Evolutionary conservation across 2,797 vertebrate genomes (phyloP), one percentile per base, ranked within the genome.

Genomic region (Phataginus tetradactyla): DNA sequence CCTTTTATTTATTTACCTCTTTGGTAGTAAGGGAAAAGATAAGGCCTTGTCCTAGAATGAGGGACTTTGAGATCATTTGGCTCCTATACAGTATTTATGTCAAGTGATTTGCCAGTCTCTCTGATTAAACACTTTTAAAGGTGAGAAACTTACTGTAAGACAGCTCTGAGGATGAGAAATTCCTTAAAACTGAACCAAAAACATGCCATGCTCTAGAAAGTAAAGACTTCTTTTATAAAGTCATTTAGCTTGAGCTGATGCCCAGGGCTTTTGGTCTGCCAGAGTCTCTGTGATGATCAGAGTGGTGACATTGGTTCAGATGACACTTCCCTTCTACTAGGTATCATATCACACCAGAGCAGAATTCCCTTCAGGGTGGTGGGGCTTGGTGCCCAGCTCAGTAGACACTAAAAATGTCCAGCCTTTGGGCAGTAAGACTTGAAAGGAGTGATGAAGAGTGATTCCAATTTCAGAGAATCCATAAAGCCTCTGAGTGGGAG

Each of bases 101-200:
- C 57, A 68, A 78, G 12, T 72, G 39, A 17, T 77, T 89, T 97
- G 32, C 53, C 37, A 86, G 20, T 64, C 85, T 94, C 64, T 94
- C 64, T 78, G 59, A 77, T 85, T 83, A 86, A 95, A 91, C 49
- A 84, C 39, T 89, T 86, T 59, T 29, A 77, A 68, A 34, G 7
- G 89, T 66, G 37, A 80, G 55, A 84, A 89, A 95, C 53, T 34
- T 81, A 32, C 66, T 71, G 59, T 7, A n/a, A 86, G 68, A 92
- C 37, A 84, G 34, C 12, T 80, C 59, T 57, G 66, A 83, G 57
- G 71, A 90, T 86, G 69, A 92, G n/a, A 93, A 78, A 86, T 88
- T 96, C 37, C 39, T 94, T 71, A 71, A 96, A 90, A 95, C 10
- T 37, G 32, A 94, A 71, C 25, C 69, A 37, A 95, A 97, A 94